A percentile compares a stretch with the other conserved stretches of the same genome.
These are phyloP conservation scores for Lysandra bellargus DNA, from an alignment of 2,888 invertebrate species.

Conservation along the genomic window DNA sequence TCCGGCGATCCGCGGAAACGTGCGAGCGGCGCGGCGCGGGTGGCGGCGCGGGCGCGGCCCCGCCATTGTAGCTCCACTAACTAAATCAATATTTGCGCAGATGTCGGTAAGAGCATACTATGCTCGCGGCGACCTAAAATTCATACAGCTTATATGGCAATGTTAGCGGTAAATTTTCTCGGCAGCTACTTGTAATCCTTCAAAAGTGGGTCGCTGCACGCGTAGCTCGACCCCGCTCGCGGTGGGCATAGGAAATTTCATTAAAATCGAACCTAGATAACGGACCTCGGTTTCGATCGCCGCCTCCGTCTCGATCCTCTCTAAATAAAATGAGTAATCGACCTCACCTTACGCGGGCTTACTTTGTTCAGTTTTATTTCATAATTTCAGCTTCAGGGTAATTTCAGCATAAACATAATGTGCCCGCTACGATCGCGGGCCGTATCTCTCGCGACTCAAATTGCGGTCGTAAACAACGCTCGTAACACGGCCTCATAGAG, in stretches of 20 bases:
- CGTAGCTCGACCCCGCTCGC: slow-evolving; percentile 71
- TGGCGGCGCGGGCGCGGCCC: slow-evolving; percentile 53
- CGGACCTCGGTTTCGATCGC: slow-evolving; percentile 36
- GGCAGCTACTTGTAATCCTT: slow-evolving; percentile 78
- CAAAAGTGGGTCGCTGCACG: slow-evolving; percentile 79
- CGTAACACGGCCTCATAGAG: neutral
- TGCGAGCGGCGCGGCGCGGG: slow-evolving; percentile 43
- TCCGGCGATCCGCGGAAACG: neutral
- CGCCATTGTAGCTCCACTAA: slow-evolving; percentile 71
- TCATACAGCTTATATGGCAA: slow-evolving; percentile 80
- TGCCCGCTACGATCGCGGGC: neutral
- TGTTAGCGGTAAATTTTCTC: slow-evolving; percentile 80
- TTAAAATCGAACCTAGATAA: slow-evolving; percentile 60
- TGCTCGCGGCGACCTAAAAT: slow-evolving; percentile 79
- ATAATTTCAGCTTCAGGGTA: slow-evolving; percentile 9
- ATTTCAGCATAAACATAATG: neutral
- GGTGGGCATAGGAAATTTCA: slow-evolving; percentile 66
- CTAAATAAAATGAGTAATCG: neutral
- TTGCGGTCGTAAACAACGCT: neutral
- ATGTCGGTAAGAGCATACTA: slow-evolving; percentile 78
- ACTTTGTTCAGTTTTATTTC: slow-evolving; percentile 10
- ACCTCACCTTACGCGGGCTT: neutral
- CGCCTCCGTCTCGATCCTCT: neutral
- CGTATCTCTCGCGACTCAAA: neutral
- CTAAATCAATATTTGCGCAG: slow-evolving; percentile 81